Evolutionary conservation across 2,888 invertebrate species (phyloP), one percentile per base, ranked within the genome.

Genomic region (Phrixothrix hirtus): DNA sequence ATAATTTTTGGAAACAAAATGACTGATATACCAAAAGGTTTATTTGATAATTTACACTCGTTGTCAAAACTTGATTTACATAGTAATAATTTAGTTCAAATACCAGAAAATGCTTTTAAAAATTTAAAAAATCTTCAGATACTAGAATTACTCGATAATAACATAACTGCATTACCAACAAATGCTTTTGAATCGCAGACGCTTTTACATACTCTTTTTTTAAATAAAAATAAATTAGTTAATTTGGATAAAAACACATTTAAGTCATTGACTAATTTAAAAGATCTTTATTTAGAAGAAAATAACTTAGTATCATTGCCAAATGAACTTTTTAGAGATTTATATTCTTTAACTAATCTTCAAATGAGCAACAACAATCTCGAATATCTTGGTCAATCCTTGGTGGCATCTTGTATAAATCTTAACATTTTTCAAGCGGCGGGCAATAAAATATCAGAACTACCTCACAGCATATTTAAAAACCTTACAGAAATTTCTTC

Each of bases 1-100:
- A 4, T 14, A n/a, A 17, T 46, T 30, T 45, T 30, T 41, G 52
- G 35, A 6, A 52, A 45, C 13, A 31, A 5, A 35, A 10, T 45
- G 1, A 12, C n/a, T 9, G 11, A n/a, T 4, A 16, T 36, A 12
- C 35, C 30, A 1, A 27, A 35, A 13, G 52, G 41, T 21, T 6
- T 46, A 6, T 31, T 45, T 12, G 31, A 46, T 7, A 26, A 31
- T 15, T 13, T 49, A 1, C 4, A 9, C 2, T 10, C n/a, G n/a
- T n/a, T n/a, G n/a, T n/a, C n/a, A n/a, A n/a, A n/a, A n/a, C n/a
- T n/a, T n/a, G n/a, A n/a, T n/a, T n/a, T n/a, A n/a, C n/a, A n/a
- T n/a, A n/a, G n/a, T n/a, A n/a, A n/a, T n/a, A n/a, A n/a, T n/a
- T 30, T 48, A n/a, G 16, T 16, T 13, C 17, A 41, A 27, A 21